These are phyloP conservation scores for Sepioteuthis lessoniana DNA, from an alignment of 2,888 invertebrate species.

Conservation along the genomic window DNA sequence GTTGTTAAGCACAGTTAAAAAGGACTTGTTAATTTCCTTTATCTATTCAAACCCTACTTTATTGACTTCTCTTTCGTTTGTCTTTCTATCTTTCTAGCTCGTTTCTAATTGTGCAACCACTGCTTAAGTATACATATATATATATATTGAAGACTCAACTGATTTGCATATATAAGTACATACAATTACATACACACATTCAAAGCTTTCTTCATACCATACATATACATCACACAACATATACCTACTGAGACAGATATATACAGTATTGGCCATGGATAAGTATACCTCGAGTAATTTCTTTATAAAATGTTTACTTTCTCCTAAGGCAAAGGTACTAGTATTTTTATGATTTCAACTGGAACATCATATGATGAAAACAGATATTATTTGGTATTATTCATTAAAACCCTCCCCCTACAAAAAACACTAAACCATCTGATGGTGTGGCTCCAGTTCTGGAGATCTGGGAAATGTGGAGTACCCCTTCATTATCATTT, in stretches of 20 bases:
- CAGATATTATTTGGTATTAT: too few relatives aligned
- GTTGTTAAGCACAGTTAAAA: not conserved
- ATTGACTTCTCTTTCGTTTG: not conserved
- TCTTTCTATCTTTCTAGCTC: conserved; percentile 9
- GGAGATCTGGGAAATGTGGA: too few relatives aligned
- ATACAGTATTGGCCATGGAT: not conserved
- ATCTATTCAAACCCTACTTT: not conserved
- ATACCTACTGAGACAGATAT: accelerated
- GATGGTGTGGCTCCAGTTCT: too few relatives aligned
- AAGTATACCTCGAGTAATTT: too few relatives aligned
- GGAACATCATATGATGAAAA: too few relatives aligned
- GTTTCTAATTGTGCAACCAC: not conserved
- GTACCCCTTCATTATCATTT: too few relatives aligned
- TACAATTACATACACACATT: not conserved
- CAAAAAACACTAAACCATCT: too few relatives aligned
- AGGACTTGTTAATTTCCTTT: not conserved
- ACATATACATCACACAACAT: not conserved
- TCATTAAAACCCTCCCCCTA: too few relatives aligned
- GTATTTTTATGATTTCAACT: too few relatives aligned
- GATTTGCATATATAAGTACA: not conserved
- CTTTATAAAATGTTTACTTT: too few relatives aligned
- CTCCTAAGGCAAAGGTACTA: too few relatives aligned
- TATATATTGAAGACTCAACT: not conserved
- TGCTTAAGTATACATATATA: not conserved
- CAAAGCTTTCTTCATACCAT: not conserved